Evolutionary conservation across 1,140 invertebrate genomes (phyloP), one percentile per base, ranked within the genome.

Genomic region (Spodoptera frugiperda): DNA sequence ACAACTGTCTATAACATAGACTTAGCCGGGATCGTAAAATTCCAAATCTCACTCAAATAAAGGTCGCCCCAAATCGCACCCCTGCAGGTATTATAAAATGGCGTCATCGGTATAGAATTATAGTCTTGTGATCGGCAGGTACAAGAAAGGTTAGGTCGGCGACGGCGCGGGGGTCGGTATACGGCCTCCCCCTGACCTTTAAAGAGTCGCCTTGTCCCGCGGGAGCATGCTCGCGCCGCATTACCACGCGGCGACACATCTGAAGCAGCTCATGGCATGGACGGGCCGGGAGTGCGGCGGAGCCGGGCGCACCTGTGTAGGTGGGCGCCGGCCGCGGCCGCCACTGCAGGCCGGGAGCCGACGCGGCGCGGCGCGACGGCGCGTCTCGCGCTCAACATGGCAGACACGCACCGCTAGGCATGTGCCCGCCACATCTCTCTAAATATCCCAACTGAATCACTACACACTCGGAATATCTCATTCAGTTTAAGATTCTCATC

Each of bases 161-260:
- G 49, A 76, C 73, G 78, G 54, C 75, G 78, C 59, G 63, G 77
- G 68, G 78, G 21, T 48, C 68, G 77, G 76, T 55, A 80, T 39
- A 74, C 79, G 68, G 54, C 79, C 83, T 75, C 85, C 89, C 85
- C 73, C 84, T 91, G 87, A 92, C 89, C 89, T 90, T 92, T 91
- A 84, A 68, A 82, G 78, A 46, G 71, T 25, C 63, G 63, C 44
- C 17, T 55, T 74, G 76, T 84, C 82, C 83, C 83, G 71, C 82
- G 82, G 84, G 78, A 80, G 68, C 77, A 83, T 86, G 85, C 85
- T 88, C 84, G 80, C 80, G 78, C 79, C 79, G 85, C 82, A 85
- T 86, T 83, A 84, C 76, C 76, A 81, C 83, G 79, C 83, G 79
- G 49, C 75, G 81, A 84, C 78, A 77, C 82, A 80, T 80, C 78